These are phyloP conservation scores for Phyllostomus hastatus DNA, from an alignment of 2,113 vertebrate genomes.

Conservation along the genomic window DNA sequence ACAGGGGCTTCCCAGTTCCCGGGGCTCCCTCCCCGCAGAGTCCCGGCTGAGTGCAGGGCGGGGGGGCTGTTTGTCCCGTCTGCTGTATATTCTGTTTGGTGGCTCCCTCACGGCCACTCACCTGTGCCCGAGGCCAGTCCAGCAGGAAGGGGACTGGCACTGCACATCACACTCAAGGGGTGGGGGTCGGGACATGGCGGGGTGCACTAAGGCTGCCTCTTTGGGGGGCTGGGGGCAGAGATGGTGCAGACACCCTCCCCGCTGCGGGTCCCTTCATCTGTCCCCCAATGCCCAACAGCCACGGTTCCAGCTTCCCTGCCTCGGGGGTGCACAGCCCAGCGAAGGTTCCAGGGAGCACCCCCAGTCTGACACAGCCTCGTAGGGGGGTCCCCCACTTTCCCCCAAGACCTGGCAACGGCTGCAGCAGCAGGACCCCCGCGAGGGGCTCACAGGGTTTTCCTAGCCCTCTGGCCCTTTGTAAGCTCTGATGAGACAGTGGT, in stretches of 20 bases:
- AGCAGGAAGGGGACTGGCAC: slow-evolving; percentile 66
- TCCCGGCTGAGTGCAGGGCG: not conserved
- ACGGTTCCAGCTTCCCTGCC: not conserved
- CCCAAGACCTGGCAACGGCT: fast-evolving
- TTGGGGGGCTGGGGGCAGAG: not conserved
- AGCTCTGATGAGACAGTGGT: fast-evolving
- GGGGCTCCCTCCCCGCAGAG: not conserved
- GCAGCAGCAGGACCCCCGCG: not conserved
- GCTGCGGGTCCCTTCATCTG: no score
- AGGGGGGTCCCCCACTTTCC: fast-evolving
- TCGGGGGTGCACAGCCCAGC: fast-evolving
- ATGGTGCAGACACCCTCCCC: not conserved
- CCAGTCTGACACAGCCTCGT: no score
- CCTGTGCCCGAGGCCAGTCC: slow-evolving; percentile 69
- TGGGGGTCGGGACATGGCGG: fast-evolving
- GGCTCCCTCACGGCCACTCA: slow-evolving; percentile 58
- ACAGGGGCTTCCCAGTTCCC: not conserved
- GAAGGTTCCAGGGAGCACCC: fast-evolving
- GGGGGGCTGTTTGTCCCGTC: slow-evolving; percentile 5
- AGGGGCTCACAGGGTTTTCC: not conserved
- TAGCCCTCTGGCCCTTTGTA: not conserved
- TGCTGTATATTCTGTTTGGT: slow-evolving; percentile 50
- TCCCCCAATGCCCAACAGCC: not conserved
- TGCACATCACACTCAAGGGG: not conserved
- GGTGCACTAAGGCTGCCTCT: not conserved